A percentile compares a stretch with the other conserved stretches of the same genome.
Conservation (phyloP, 1,140 invertebrate species). For the Agrypnia vestita region DNA sequence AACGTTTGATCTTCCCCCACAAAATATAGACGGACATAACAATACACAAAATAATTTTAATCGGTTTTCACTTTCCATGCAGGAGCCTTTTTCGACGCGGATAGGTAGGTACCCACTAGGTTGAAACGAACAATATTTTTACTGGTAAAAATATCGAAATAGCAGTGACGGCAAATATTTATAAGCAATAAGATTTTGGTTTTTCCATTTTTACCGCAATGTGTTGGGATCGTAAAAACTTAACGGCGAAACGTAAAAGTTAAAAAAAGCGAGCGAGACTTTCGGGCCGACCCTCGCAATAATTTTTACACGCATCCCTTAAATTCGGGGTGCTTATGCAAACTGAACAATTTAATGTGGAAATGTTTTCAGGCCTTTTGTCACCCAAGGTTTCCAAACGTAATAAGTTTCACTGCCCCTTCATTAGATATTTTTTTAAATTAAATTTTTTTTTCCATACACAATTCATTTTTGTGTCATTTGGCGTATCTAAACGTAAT, state of each 20-base stretch:
- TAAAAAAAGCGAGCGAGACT: not conserved
- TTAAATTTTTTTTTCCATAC: too few relatives aligned
- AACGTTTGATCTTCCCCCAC: too few relatives aligned
- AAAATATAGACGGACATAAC: too few relatives aligned
- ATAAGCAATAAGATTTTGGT: not conserved
- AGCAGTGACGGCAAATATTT: not conserved
- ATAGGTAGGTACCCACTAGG: too few relatives aligned
- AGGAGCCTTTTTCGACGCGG: too few relatives aligned
- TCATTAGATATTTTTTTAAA: too few relatives aligned
- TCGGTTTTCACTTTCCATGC: too few relatives aligned
- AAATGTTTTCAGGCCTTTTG: not conserved
- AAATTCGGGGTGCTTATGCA: slow-evolving; percentile 9
- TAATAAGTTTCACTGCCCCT: not conserved
- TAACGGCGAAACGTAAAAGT: not conserved
- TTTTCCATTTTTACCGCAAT: not conserved
- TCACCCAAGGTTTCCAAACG: not conserved
- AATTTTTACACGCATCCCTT: not conserved
- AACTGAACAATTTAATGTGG: not conserved
- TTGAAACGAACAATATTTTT: too few relatives aligned
- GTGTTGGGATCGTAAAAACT: not conserved
- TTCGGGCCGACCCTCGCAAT: not conserved
- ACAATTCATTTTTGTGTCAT: too few relatives aligned
- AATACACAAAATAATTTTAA: too few relatives aligned
- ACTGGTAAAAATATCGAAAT: not conserved
- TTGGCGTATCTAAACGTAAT: too few relatives aligned